Conservation (phyloP, 2,113 vertebrate genomes). For the Orycteropus afer region DNA sequence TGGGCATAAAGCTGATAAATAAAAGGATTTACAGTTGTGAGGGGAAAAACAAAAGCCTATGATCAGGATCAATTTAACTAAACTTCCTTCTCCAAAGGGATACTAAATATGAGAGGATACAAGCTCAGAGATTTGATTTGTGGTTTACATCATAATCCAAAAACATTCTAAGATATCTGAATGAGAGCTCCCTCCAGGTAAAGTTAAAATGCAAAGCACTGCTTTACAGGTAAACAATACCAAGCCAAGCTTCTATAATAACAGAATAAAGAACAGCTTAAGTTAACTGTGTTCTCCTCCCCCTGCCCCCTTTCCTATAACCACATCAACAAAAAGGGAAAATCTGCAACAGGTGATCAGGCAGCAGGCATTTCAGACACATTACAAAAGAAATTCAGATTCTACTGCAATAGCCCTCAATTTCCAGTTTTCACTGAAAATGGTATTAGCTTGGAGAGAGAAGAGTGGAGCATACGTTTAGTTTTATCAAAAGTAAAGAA, state of each 20-base stretch:
- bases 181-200: background rate
- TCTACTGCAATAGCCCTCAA: background rate
- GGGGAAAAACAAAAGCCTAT: background rate
- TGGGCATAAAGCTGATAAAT: background rate
- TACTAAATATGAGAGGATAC: background rate
- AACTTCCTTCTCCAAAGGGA: constrained; percentile 43
- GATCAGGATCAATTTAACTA: background rate
- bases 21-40: background rate
- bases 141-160: constrained; percentile 1
- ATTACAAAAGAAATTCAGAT: constrained; percentile 32
- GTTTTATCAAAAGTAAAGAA: constrained; percentile 23
- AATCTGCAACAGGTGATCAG: background rate
- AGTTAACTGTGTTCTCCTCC: background rate
- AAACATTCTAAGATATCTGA: constrained; percentile 19
- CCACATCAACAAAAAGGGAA: constrained; percentile 16
- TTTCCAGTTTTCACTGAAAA: constrained; percentile 37
- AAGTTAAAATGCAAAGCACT: constrained; percentile 43
- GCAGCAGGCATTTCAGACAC: constrained; percentile 17
- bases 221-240: constrained; percentile 30
- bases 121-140: background rate
- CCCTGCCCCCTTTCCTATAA: background rate
- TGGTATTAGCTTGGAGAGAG: background rate
- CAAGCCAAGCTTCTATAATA: background rate
- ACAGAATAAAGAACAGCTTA: constrained; percentile 25
- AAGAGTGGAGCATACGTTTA: background rate